phyloP scores from a whole-genome alignment of 2,888 invertebrate species.

The Diploptera punctata region DNA sequence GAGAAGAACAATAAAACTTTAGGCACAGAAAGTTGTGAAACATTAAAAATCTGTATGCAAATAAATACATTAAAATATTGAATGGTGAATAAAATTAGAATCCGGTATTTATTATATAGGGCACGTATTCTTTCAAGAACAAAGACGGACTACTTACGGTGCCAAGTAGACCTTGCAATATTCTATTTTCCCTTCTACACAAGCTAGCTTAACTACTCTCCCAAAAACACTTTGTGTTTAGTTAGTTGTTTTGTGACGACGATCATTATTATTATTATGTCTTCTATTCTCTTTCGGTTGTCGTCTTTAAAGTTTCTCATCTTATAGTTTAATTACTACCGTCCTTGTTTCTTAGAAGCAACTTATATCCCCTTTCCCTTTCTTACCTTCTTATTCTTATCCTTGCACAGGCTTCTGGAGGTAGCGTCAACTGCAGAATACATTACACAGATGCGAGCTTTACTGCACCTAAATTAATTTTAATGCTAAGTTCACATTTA shows the following conservation, averaged over 20 bases:
- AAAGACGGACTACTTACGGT: too few relatives aligned
- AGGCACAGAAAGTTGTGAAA: too few relatives aligned
- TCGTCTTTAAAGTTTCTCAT: neutral
- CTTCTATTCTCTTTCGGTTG: constrained; percentile 2
- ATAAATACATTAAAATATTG: too few relatives aligned
- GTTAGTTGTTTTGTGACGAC: neutral
- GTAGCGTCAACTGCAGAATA: constrained; percentile 14
- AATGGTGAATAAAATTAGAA: too few relatives aligned
- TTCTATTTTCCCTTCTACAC: neutral
- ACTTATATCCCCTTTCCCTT: neutral
- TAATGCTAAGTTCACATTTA: too few relatives aligned
- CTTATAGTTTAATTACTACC: constrained; percentile 16
- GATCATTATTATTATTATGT: neutral
- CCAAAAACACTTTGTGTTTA: constrained; percentile 19
- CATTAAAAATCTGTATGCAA: too few relatives aligned
- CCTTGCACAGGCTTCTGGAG: too few relatives aligned
- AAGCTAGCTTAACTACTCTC: neutral
- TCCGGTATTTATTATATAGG: too few relatives aligned
- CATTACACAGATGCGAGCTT: neutral
- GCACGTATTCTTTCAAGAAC: too few relatives aligned
- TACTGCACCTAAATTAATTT: too few relatives aligned
- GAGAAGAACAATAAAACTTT: too few relatives aligned
- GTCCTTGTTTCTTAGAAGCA: constrained; percentile 11
- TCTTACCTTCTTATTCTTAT: constrained; percentile 7
- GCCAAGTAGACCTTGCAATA: too few relatives aligned